These are phyloP conservation scores for Ceyx erithaca DNA, from an alignment of 2,797 vertebrate species.

Conservation along the genomic window DNA sequence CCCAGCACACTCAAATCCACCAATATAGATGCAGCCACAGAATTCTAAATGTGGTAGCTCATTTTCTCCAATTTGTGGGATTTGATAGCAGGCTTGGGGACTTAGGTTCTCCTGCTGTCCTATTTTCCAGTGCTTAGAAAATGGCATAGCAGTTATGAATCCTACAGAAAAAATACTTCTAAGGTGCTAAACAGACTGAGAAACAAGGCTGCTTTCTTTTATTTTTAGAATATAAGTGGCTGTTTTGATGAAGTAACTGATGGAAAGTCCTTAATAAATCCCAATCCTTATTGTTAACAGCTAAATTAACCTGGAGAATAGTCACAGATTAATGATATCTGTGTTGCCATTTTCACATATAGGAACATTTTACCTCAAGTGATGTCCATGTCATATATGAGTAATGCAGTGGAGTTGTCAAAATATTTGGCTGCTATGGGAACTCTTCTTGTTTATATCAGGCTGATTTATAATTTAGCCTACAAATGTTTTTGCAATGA, in stretches of 20 bases:
- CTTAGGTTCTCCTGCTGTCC: not conserved
- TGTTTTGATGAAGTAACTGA: not conserved
- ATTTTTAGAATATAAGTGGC: not conserved
- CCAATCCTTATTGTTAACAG: not conserved
- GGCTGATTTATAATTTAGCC: slow-evolving; percentile 26
- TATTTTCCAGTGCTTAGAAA: not conserved
- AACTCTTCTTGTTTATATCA: slow-evolving; percentile 45
- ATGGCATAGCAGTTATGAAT: not conserved
- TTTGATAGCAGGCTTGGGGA: not conserved
- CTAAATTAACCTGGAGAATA: not conserved
- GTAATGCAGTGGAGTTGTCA: slow-evolving; percentile 10
- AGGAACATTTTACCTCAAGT: slow-evolving; percentile 28
- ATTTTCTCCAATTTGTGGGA: not conserved
- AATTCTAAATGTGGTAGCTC: not conserved
- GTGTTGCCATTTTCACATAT: not conserved
- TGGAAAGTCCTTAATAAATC: not conserved
- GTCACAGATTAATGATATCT: not conserved
- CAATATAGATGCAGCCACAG: not conserved
- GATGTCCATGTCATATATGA: not conserved
- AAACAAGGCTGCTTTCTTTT: not conserved
- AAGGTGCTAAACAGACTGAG: not conserved
- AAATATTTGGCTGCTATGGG: slow-evolving; percentile 54
- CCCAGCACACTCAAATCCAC: not conserved
- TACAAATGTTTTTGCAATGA: slow-evolving; percentile 45
- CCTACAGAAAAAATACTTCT: not conserved